Evolutionary conservation across 2,888 invertebrate genomes (phyloP).

Genomic region (Odontomyia ornata): DNA sequence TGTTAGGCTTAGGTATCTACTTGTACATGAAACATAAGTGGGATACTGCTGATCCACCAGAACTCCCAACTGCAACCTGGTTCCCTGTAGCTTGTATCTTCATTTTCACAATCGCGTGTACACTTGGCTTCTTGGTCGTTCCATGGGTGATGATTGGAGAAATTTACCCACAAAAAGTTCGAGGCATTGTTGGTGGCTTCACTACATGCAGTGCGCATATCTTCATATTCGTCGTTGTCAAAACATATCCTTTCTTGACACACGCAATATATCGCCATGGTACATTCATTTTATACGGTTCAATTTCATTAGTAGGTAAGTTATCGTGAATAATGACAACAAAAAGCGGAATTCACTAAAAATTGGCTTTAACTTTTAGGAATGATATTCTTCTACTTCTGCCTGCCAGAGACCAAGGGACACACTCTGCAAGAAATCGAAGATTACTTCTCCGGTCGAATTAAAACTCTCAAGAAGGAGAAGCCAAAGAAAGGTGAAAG

Average conservation of each 20-base stretch:
- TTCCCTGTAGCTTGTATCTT: conserved; percentile 71
- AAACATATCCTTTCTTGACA: conserved; percentile 71
- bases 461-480: conserved; percentile 65
- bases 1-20: conserved; percentile 70
- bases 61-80: conserved; percentile 66
- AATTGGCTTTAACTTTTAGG: conserved; percentile 58
- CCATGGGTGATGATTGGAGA: conserved; percentile 82
- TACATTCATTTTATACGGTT: conserved; percentile 71
- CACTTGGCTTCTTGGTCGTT: conserved; percentile 73
- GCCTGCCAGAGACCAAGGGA: conserved; percentile 75
- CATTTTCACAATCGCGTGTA: conserved; percentile 70
- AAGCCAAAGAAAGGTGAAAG: conserved; percentile 49
- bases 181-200: conserved; percentile 73
- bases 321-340: conserved; percentile 20
- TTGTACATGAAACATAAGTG: conserved; percentile 69
- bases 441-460: conserved; percentile 74
- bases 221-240: conserved; percentile 74
- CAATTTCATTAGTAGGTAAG: conserved; percentile 68
- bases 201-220: conserved; percentile 73
- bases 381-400: conserved; percentile 71
- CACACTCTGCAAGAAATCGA: conserved; percentile 74
- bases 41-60: conserved; percentile 61
- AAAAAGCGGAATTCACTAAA: background rate
- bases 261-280: conserved; percentile 68
- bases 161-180: conserved; percentile 75